Evolutionary conservation across 2,888 invertebrate genomes (phyloP), one percentile per base, ranked within the genome.

Genomic region (Hermodice carunculata): DNA sequence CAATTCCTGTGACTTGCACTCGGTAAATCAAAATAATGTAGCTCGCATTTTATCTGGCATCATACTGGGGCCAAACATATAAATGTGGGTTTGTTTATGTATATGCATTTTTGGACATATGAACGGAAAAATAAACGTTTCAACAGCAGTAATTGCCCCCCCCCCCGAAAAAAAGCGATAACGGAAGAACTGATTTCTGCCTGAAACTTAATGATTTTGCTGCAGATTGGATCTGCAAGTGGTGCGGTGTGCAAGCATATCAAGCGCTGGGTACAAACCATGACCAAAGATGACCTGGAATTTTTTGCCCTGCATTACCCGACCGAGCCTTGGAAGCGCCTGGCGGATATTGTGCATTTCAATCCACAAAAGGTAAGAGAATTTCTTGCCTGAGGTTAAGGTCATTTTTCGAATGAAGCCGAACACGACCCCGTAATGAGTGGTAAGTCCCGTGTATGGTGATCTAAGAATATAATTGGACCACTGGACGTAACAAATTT

Each of bases 281-380:
- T 85, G 34, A 76, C 77, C 5, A 66, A 65, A 44, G 80, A 80
- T 5, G 82, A 85, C 40, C 74, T 86, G 14, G 84, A 85, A 65
- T 85, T 81, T 67, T 85, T 79, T 60, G 82, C 85, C 0, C 74
- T 86, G 6, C 80, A 83, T 66, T 76, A 83, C 61, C 83, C 85
- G 0, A 79, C 75, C 51, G 81, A 81, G 6, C 80, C 83, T 4
- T 86, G 86, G 86, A 79, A 76, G 67, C 80, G 82, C 66, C 66
- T 86, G 28, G 82, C 86, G 3, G 85, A 86, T 67, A 79, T 86
- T 49, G 81, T 81, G 61, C 86, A 86, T 66, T 79, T 86, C 56
- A 71, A 84, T 59, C 84, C 86, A 4, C 65, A 81, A 76, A 84
- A 85, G 75, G 84, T 83, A 72, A 44, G 32, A 3, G 40, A 37